A percentile compares a stretch with the other conserved stretches of the same genome.
phyloP scores from a whole-genome alignment of 2,888 invertebrate species.

The Temnothorax rugatulus region DNA sequence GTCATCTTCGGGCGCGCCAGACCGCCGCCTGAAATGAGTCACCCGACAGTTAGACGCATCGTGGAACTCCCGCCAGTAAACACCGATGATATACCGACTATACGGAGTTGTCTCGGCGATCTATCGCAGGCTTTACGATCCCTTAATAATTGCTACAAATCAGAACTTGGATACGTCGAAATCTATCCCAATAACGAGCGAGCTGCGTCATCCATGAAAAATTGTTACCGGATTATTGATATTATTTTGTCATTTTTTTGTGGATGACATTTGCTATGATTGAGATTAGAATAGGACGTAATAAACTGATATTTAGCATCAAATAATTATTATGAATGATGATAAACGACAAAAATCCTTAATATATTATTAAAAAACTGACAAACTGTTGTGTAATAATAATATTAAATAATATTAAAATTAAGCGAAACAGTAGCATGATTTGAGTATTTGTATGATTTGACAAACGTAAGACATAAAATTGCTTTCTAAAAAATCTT shows the following conservation, averaged over 20 bases:
- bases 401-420: background rate
- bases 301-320: slow-evolving; percentile 4
- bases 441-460: background rate
- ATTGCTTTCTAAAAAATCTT: background rate
- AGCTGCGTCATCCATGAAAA: background rate
- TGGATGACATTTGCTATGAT: background rate
- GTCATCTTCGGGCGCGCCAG: slow-evolving; percentile 90
- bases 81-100: slow-evolving; percentile 68
- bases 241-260: background rate
- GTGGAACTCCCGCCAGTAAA: slow-evolving; percentile 67
- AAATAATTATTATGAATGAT: background rate
- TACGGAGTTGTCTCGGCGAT: slow-evolving; percentile 41
- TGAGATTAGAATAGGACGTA: background rate
- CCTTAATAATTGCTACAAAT: slow-evolving; percentile 70
- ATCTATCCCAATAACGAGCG: background rate
- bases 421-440: background rate
- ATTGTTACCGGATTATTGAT: slow-evolving; percentile 4
- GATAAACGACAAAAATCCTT: no score
- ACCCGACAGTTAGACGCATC: slow-evolving; percentile 80
- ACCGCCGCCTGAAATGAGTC: slow-evolving; percentile 84
- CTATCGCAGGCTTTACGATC: slow-evolving; percentile 62
- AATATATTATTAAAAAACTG: background rate
- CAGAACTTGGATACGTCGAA: slow-evolving; percentile 36
- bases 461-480: background rate
- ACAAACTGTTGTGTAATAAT: background rate